phyloP scores from a whole-genome alignment of 2,888 invertebrate species.

The Lasius platythorax region DNA sequence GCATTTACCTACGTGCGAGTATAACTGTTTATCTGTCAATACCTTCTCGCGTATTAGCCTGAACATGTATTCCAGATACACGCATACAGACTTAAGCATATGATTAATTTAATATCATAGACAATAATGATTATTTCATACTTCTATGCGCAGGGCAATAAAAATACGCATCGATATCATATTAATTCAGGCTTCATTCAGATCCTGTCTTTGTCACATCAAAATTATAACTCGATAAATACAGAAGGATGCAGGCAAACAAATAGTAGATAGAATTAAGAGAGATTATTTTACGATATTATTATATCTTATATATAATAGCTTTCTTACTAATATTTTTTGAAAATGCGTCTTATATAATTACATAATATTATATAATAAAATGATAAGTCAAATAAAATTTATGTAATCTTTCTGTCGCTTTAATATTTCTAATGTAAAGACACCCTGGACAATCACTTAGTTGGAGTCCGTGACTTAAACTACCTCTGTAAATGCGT shows the following conservation, averaged over 20 bases:
- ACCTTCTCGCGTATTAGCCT: constrained; percentile 30
- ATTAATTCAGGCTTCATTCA: background rate
- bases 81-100: background rate
- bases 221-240: background rate
- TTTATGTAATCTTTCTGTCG: background rate
- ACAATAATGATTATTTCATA: background rate
- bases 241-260: background rate
- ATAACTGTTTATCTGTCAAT: constrained; percentile 41
- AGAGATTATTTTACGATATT: background rate
- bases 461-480: background rate
- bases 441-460: background rate
- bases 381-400: background rate
- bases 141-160: background rate
- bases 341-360: background rate
- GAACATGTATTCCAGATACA: constrained; percentile 17
- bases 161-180: background rate
- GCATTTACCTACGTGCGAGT: constrained; percentile 39
- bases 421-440: background rate
- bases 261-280: background rate
- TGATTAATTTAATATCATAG: constrained; percentile 25
- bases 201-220: background rate
- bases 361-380: background rate
- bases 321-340: background rate
- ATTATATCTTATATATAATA: background rate
- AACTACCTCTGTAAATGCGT: background rate